Percentiles rank a stretch among this genome's conserved stretches.
Evolutionary conservation across 2,797 vertebrate genomes (phyloP).

Genomic region (Adrianichthys oophorus): DNA sequence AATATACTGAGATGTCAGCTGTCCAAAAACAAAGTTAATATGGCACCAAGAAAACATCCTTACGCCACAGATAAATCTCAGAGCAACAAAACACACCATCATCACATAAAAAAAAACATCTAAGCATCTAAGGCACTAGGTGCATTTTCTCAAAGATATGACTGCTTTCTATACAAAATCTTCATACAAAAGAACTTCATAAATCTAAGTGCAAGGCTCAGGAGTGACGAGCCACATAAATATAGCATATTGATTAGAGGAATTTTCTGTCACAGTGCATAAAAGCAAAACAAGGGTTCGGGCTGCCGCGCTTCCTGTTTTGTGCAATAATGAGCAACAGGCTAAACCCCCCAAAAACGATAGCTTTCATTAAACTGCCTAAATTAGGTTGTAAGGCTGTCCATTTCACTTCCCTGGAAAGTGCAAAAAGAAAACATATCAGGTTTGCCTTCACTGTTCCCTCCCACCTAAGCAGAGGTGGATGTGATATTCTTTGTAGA

Average conservation of each 20-base stretch:
- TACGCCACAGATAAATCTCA: slow-evolving; percentile 27
- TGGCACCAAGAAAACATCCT: slow-evolving; percentile 58
- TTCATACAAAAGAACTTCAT: slow-evolving; percentile 55
- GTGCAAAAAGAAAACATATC: slow-evolving; percentile 5
- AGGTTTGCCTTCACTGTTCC: too few species aligned
- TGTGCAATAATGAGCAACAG: slow-evolving; percentile 13
- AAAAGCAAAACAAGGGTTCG: slow-evolving; percentile 43
- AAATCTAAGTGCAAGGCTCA: slow-evolving; percentile 35
- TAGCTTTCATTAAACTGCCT: slow-evolving; percentile 1
- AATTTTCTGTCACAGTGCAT: slow-evolving; percentile 57
- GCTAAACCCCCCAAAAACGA: neutral
- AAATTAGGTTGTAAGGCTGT: slow-evolving; percentile 20
- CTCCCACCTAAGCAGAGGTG: neutral
- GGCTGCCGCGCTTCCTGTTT: slow-evolving; percentile 45
- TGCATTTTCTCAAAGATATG: slow-evolving; percentile 50
- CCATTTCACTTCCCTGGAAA: slow-evolving; percentile 8
- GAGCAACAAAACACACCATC: slow-evolving; percentile 26
- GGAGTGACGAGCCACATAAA: slow-evolving; percentile 45
- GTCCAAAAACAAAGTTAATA: slow-evolving; percentile 39
- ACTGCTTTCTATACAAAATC: slow-evolving; percentile 42
- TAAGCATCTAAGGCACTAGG: slow-evolving; percentile 76
- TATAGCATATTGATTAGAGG: slow-evolving; percentile 52
- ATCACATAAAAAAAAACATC: slow-evolving; percentile 24
- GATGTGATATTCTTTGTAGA: slow-evolving; percentile 1
- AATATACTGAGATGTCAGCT: slow-evolving; percentile 39